A percentile compares a stretch with the other conserved stretches of the same genome.
Evolutionary conservation across 2,113 vertebrate genomes (phyloP).

Genomic region (Chloebia gouldiae): DNA sequence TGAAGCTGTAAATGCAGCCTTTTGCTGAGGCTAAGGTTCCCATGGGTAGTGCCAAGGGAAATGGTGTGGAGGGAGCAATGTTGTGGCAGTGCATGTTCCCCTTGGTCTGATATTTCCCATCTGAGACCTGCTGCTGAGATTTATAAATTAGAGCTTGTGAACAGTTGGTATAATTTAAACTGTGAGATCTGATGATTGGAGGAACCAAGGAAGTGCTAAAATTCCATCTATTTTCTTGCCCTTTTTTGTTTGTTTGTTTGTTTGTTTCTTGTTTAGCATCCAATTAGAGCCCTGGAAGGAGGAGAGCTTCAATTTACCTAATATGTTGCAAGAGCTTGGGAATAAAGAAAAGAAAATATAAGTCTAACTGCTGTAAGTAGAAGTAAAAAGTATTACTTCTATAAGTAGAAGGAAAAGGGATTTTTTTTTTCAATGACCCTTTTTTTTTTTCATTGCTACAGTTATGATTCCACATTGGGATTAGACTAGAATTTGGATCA

Average conservation of each 20-base stretch:
- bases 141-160: background rate
- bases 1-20: background rate
- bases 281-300: background rate
- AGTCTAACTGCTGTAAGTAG: background rate
- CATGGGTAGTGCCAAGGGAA: background rate
- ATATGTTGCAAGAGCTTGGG: background rate
- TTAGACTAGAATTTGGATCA: background rate
- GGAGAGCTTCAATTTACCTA: background rate
- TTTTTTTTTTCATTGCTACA: background rate
- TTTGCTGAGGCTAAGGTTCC: background rate
- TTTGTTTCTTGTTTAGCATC: background rate
- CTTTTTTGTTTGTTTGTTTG: background rate
- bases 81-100: background rate
- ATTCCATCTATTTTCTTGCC: background rate
- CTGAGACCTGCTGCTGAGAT: background rate
- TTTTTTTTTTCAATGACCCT: background rate
- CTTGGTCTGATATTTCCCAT: background rate
- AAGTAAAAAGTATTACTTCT: background rate
- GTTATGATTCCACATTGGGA: background rate
- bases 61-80: background rate
- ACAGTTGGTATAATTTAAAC: background rate
- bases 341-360: background rate
- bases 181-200: background rate
- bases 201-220: background rate
- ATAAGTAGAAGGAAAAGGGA: background rate